phyloP scores from a whole-genome alignment of 1,140 invertebrate genomes.

The Metaphire vulgaris region DNA sequence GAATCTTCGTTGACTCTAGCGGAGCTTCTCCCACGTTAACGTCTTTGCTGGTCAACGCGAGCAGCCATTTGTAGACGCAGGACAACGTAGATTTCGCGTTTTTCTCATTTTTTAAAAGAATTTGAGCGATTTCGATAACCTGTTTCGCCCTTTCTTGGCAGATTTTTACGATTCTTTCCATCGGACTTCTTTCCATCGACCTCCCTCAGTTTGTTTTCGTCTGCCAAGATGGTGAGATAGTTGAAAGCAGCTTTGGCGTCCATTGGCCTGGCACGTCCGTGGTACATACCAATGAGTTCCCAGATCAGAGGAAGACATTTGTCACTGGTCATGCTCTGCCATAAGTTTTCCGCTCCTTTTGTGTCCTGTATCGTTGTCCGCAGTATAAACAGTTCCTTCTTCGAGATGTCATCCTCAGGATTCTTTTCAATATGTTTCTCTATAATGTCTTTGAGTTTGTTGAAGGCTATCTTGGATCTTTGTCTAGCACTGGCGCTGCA shows the following conservation, averaged over 20 bases:
- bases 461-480: not conserved
- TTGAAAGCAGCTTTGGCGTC: not conserved
- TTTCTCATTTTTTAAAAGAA: not conserved
- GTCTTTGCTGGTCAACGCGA: not conserved
- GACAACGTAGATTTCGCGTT: not conserved
- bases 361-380: not conserved
- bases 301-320: not conserved
- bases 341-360: not conserved
- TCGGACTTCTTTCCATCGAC: not conserved
- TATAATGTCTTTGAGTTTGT: not conserved
- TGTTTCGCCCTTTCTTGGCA: no score
- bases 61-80: not conserved
- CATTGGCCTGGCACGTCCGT: not conserved
- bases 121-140: not conserved
- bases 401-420: not conserved
- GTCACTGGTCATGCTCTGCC: not conserved
- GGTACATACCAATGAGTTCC: not conserved
- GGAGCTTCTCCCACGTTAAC: not conserved
- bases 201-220: not conserved
- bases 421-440: not conserved
- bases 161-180: conserved; percentile 3
- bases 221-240: not conserved
- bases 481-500: not conserved
- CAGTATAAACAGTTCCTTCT: not conserved
- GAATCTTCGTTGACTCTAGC: not conserved